Evolutionary conservation across 1,140 invertebrate genomes (phyloP).

Genomic region (Scylla paramamosain): DNA sequence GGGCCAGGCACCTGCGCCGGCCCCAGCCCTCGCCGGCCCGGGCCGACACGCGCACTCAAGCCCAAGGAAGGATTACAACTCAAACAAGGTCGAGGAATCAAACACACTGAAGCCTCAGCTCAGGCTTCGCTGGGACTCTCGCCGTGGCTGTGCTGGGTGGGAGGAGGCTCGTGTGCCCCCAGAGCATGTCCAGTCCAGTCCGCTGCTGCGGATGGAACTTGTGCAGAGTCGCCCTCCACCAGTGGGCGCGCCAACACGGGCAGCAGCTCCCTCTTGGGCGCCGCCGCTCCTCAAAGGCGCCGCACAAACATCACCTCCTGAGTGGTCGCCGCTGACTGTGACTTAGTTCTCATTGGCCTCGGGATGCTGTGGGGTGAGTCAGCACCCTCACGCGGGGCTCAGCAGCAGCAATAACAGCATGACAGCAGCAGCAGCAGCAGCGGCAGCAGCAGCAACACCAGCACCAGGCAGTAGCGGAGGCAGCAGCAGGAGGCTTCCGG

Average conservation of each 20-base stretch:
- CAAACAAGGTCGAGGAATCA: neutral
- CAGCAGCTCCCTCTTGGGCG: neutral
- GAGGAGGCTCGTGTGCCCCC: neutral
- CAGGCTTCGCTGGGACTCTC: neutral
- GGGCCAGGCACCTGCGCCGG: too few relatives aligned
- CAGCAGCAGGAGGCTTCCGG: neutral
- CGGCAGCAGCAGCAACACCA: neutral
- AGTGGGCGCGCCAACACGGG: too few relatives aligned
- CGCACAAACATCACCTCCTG: neutral
- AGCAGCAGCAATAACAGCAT: conserved; percentile 7
- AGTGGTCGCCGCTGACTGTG: neutral
- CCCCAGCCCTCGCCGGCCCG: neutral
- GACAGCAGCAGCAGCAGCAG: neutral
- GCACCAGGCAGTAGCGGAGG: neutral
- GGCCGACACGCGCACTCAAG: neutral
- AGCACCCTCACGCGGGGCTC: neutral
- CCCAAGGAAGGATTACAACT: neutral
- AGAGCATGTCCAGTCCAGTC: too few relatives aligned
- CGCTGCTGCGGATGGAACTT: neutral
- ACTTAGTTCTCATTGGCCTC: neutral
- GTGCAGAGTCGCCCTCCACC: neutral
- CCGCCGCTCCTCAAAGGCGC: neutral
- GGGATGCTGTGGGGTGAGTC: neutral
- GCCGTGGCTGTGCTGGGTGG: neutral
- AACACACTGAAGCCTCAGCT: neutral